Percentiles rank a stretch among this genome's conserved stretches.
Evolutionary conservation across 2,113 vertebrate genomes (phyloP).

Genomic region (Tretioscincus oriximinensis): DNA sequence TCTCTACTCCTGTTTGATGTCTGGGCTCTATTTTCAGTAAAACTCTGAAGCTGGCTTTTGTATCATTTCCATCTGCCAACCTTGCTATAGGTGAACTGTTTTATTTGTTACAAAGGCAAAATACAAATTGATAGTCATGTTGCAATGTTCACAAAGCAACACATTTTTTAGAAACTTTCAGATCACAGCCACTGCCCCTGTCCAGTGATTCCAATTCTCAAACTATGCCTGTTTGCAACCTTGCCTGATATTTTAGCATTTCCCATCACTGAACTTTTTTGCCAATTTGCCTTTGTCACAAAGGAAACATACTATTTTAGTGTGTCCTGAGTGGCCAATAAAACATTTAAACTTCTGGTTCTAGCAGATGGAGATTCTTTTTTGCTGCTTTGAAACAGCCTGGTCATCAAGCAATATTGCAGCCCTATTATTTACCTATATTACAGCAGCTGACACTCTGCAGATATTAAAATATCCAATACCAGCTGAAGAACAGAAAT

Average conservation of each 20-base stretch:
- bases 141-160: too few species aligned
- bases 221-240: too few species aligned
- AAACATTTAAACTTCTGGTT: not conserved
- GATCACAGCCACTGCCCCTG: too few species aligned
- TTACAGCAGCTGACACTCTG: not conserved
- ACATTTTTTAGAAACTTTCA: too few species aligned
- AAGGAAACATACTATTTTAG: constrained; percentile 5
- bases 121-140: too few species aligned
- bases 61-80: too few species aligned
- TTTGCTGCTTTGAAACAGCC: not conserved
- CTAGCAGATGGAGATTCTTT: constrained; percentile 15
- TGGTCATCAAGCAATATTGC: constrained; percentile 9
- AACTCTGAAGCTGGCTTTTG: too few species aligned
- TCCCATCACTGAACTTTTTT: not conserved
- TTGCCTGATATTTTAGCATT: not conserved
- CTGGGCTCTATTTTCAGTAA: too few species aligned
- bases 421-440: constrained; percentile 19
- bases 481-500: not conserved
- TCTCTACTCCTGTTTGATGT: too few species aligned
- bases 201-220: too few species aligned
- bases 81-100: too few species aligned
- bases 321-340: not conserved
- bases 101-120: too few species aligned
- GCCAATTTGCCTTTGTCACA: not conserved
- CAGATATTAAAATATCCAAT: not conserved